phyloP scores from a whole-genome alignment of 2,888 invertebrate genomes.

The Drosophila borealis region DNA sequence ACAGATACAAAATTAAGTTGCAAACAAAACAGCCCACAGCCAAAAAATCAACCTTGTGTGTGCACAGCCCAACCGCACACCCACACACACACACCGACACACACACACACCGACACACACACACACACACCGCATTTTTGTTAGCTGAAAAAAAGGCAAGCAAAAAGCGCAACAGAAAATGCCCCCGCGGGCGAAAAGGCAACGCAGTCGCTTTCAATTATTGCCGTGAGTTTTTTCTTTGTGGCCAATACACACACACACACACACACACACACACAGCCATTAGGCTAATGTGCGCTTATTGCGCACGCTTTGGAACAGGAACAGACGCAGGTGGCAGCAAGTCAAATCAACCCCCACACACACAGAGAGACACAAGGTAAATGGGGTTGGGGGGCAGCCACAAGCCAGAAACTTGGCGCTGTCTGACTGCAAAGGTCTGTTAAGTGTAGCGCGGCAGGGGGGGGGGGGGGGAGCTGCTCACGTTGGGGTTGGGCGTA shows the following conservation, averaged over 20 bases:
- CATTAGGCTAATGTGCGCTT: constrained; percentile 81
- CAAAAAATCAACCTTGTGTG: constrained; percentile 44
- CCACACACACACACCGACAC: constrained; percentile 14
- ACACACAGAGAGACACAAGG: constrained; percentile 7
- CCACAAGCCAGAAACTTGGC: constrained; percentile 70
- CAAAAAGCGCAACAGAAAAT: constrained; percentile 56
- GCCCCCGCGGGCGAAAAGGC: constrained; percentile 55
- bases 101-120: constrained; percentile 12
- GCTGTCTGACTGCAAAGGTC: constrained; percentile 67
- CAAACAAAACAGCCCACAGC: constrained; percentile 67
- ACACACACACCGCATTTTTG: constrained; percentile 15
- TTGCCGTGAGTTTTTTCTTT: constrained; percentile 71
- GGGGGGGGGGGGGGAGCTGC: neutral
- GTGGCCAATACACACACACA: constrained; percentile 66
- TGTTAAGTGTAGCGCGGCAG: constrained; percentile 1
- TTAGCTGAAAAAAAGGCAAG: constrained; percentile 24
- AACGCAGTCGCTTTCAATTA: constrained; percentile 77
- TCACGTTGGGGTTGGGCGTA: constrained; percentile 17
- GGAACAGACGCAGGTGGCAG: constrained; percentile 51
- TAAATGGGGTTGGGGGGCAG: constrained; percentile 30
- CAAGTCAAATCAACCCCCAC: constrained; percentile 37
- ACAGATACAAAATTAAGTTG: constrained; percentile 80
- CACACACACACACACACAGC: constrained; percentile 49
- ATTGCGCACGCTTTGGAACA: constrained; percentile 80
- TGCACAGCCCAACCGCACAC: constrained; percentile 42